Conservation (phyloP, 2,113 vertebrate species). For the Apteryx owenii region DNA sequence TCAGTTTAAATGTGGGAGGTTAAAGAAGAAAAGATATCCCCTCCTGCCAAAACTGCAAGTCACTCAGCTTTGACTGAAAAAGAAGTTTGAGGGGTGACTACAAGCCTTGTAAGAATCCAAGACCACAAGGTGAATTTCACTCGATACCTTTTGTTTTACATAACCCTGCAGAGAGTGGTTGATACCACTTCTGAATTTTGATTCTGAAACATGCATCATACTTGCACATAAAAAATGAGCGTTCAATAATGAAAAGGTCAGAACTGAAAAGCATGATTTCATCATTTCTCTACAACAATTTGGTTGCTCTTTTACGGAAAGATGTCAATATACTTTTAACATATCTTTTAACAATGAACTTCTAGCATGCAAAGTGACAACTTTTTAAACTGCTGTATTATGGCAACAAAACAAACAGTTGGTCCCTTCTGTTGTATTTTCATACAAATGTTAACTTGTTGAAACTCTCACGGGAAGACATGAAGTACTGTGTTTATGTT, state of each 20-base stretch:
- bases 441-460: not conserved
- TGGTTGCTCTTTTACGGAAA: not conserved
- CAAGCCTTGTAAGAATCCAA: not conserved
- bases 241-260: not conserved
- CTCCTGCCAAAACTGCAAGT: not conserved
- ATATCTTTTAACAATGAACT: not conserved
- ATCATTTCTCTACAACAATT: not conserved
- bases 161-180: not conserved
- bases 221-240: not conserved
- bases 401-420: slow-evolving; percentile 1
- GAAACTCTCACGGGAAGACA: not conserved
- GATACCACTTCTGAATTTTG: fast-evolving
- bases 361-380: not conserved
- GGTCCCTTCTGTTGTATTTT: not conserved
- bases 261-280: not conserved
- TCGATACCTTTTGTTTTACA: not conserved
- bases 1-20: not conserved
- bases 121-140: not conserved
- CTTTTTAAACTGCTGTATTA: not conserved
- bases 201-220: not conserved
- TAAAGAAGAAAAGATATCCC: not conserved
- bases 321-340: not conserved
- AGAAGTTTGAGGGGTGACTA: not conserved
- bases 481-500: not conserved
- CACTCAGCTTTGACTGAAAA: not conserved